Percentiles rank a stretch among this genome's conserved stretches.
These are phyloP conservation scores for Bos indicus DNA, from an alignment of 2,113 vertebrate species.

Conservation along the genomic window DNA sequence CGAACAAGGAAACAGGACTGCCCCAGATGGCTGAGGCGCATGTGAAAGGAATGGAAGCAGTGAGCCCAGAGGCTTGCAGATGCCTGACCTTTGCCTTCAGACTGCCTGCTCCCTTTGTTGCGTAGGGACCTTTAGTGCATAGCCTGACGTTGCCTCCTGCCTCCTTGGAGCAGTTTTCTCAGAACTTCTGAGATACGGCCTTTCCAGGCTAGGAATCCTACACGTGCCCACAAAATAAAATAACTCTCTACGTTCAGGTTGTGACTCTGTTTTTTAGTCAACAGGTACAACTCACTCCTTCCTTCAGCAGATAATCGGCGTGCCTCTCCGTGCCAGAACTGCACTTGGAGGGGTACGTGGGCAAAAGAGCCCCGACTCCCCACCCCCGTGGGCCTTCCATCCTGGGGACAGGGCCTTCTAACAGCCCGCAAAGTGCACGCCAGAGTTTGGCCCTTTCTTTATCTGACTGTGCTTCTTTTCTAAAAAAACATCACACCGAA, in stretches of 20 bases:
- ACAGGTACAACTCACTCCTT: neutral
- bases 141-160: neutral
- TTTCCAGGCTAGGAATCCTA: neutral
- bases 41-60: neutral
- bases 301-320: neutral
- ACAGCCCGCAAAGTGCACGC: fast-evolving
- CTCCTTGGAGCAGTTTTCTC: neutral
- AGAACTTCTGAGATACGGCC: neutral
- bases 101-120: neutral
- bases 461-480: neutral
- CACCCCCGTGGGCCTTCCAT: fast-evolving
- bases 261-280: neutral
- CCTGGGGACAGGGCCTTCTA: neutral
- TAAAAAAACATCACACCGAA: neutral
- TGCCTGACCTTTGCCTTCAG: neutral
- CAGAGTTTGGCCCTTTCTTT: neutral
- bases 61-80: neutral
- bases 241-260: neutral
- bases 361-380: neutral
- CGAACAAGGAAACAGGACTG: neutral
- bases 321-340: neutral
- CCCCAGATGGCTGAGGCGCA: neutral
- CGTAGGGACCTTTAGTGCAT: neutral
- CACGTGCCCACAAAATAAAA: neutral
- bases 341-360: neutral